phyloP scores from a whole-genome alignment of 53 echinoderm and acorn worm species.

The Apostichopus leukothele region DNA sequence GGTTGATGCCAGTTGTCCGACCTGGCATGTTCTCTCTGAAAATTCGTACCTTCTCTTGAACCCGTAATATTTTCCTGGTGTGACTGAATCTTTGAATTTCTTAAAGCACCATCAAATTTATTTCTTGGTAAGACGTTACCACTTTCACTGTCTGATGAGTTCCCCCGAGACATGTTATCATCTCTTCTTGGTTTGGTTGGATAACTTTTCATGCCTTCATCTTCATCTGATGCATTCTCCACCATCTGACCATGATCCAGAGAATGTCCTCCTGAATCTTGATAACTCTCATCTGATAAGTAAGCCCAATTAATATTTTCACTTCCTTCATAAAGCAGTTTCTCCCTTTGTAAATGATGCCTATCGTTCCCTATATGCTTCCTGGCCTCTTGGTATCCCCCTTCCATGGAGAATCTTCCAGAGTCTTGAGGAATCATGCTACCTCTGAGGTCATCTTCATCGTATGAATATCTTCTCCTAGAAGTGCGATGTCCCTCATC shows the following conservation, averaged over 20 bases:
- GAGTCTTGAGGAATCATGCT: neutral
- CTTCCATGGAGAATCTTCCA: neutral
- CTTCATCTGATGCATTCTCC: neutral
- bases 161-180: neutral
- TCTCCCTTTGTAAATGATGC: neutral
- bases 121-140: neutral
- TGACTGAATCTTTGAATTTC: neutral
- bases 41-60: neutral
- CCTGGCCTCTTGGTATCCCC: neutral
- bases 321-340: neutral
- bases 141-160: neutral
- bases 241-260: neutral
- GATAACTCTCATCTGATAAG: neutral
- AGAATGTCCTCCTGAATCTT: neutral
- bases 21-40: neutral
- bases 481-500: neutral
- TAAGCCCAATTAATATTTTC: neutral
- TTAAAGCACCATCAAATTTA: neutral
- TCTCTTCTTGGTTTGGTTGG: no score
- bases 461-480: neutral
- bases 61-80: neutral
- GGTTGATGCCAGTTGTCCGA: neutral
- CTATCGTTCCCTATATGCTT: neutral
- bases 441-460: neutral
- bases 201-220: neutral